phyloP scores from a whole-genome alignment of 2,888 invertebrate genomes.

The Melipona bicolor region DNA sequence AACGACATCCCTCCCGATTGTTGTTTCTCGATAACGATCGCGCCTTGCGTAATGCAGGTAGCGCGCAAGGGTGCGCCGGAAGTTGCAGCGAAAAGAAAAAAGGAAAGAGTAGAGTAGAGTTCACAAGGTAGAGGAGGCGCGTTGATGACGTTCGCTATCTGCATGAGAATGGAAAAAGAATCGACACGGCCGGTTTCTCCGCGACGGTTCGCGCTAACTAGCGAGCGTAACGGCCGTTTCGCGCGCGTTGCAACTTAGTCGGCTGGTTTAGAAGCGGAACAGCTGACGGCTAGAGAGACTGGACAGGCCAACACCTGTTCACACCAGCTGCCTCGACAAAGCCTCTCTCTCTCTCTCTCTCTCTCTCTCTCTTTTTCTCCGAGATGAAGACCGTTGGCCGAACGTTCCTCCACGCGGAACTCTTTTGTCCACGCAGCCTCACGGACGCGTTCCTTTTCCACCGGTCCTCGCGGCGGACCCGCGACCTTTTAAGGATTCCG shows the following conservation, averaged over 20 bases:
- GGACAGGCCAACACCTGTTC: conserved; percentile 80
- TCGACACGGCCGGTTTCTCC: conserved; percentile 48
- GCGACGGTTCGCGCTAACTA: conserved; percentile 37
- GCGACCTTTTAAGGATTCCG: conserved; percentile 56
- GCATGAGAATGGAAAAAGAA: conserved; percentile 44
- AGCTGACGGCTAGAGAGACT: conserved; percentile 77
- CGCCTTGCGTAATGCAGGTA: not conserved
- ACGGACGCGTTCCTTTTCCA: conserved; percentile 1
- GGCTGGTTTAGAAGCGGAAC: conserved; percentile 72
- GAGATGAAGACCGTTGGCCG: conserved; percentile 54
- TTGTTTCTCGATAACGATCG: not conserved
- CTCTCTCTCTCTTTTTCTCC: not conserved
- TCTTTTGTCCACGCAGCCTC: conserved; percentile 33
- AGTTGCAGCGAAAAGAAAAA: not conserved
- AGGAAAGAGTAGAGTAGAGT: not conserved
- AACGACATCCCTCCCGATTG: not conserved
- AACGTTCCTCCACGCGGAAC: conserved; percentile 32
- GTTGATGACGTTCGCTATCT: not conserved
- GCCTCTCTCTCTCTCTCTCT: conserved; percentile 30
- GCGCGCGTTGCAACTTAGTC: conserved; percentile 58
- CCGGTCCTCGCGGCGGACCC: conserved; percentile 33
- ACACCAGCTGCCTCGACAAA: conserved; percentile 81
- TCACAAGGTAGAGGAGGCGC: too few species aligned
- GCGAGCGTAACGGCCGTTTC: conserved; percentile 64
- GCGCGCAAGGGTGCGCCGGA: not conserved